Percentiles rank a stretch among this genome's conserved stretches.
Evolutionary conservation across 37 sponge, comb jelly and placozoan species (phyloP).

Genomic region (Tethya wilhelma): DNA sequence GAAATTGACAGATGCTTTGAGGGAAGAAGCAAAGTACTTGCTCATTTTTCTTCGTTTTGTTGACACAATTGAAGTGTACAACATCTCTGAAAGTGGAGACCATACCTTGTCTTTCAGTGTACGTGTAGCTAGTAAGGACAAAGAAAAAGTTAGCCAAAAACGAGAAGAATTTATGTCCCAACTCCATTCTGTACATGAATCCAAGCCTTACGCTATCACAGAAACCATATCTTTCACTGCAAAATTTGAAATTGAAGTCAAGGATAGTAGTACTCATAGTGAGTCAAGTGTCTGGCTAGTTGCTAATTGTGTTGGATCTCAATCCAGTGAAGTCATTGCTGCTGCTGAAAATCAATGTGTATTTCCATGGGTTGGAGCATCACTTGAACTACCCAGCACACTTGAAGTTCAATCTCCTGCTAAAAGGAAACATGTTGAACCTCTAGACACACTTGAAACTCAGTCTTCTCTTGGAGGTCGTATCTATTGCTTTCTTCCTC

Average conservation of each 20-base stretch:
- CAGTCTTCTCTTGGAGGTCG: slow-evolving; percentile 15
- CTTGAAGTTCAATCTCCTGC: background rate
- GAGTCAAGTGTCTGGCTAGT: slow-evolving; percentile 45
- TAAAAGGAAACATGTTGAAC: no score
- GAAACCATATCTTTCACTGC: background rate
- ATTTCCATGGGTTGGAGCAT: slow-evolving; percentile 67
- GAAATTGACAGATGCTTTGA: slow-evolving; percentile 23
- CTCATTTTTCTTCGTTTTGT: slow-evolving; percentile 49
- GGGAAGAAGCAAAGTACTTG: slow-evolving; percentile 44
- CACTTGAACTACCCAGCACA: slow-evolving; percentile 18
- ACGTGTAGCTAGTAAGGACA: background rate
- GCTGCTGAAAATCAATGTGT: background rate
- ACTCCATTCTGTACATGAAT: background rate
- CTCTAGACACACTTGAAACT: no score
- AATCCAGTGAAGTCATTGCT: slow-evolving; percentile 3
- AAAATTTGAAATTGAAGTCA: slow-evolving; percentile 1
- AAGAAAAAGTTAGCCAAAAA: background rate
- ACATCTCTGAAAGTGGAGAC: background rate
- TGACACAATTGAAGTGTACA: slow-evolving; percentile 18
- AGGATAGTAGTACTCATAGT: background rate
- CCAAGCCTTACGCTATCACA: background rate
- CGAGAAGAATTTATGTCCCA: background rate
- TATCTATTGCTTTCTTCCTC: slow-evolving; percentile 70
- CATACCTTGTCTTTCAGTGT: background rate
- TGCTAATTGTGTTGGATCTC: slow-evolving; percentile 23